phyloP scores from a whole-genome alignment of 2,113 vertebrate genomes.

The Triplophysa dalaica region DNA sequence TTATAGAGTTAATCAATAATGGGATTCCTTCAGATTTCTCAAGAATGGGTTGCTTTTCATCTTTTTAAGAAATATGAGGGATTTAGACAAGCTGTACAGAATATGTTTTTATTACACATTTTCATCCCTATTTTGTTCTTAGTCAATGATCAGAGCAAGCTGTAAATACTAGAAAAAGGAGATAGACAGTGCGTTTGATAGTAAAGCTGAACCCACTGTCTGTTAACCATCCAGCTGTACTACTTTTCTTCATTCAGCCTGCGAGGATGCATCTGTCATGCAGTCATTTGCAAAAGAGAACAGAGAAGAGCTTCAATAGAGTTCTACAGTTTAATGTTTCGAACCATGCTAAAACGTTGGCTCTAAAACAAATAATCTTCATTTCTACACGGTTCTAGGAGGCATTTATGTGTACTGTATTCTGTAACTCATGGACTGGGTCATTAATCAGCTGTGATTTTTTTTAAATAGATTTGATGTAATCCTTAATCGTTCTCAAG shows the following conservation, averaged over 20 bases:
- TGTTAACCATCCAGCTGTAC: conserved; percentile 29
- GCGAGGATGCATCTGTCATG: conserved; percentile 36
- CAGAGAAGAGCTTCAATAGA: not conserved
- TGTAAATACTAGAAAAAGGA: not conserved
- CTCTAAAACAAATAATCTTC: not conserved
- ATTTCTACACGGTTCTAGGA: not conserved
- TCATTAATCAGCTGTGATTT: conserved; percentile 54
- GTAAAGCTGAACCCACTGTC: not conserved
- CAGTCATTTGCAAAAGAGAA: not conserved
- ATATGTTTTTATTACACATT: not conserved
- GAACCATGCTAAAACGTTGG: not conserved
- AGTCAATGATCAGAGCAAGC: not conserved
- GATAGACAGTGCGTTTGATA: conserved; percentile 1
- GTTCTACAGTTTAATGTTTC: not conserved
- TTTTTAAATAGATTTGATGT: conserved; percentile 59
- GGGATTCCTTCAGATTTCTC: conserved; percentile 52
- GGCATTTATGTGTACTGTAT: not conserved
- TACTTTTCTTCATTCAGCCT: conserved; percentile 39
- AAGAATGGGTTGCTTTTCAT: conserved; percentile 57
- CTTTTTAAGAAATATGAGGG: conserved; percentile 43
- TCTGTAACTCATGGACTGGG: conserved; percentile 32
- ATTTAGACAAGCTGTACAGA: not conserved
- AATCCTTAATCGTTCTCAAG: conserved; percentile 56
- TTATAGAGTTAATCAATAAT: conserved; percentile 61
- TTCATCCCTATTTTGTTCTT: not conserved